Evolutionary conservation across 2,113 vertebrate species (phyloP), one percentile per base, ranked within the genome.

Genomic region (Sebastes fasciatus): DNA sequence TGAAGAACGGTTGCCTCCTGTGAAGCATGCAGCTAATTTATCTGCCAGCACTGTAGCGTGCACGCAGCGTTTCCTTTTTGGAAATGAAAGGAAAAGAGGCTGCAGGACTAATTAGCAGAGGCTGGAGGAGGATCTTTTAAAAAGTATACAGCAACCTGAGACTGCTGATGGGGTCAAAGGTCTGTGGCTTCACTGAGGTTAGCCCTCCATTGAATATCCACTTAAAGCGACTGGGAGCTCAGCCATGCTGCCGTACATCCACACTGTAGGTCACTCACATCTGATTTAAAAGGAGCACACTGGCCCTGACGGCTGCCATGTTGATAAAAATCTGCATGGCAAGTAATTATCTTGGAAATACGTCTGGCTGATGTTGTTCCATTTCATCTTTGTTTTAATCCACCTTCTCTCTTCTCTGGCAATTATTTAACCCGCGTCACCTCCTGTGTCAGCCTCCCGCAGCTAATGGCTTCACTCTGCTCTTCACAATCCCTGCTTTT

Each of bases 1-100:
- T 69, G 63, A 87, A 90, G 90, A 88, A 80, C 45, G 16, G 66
- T 84, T 84, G 75, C 90, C 79, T 91, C 81, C 84, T 91, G 81
- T 90, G 88, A 92, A 91, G 89, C 87, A 72, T 70, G 63, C 81
- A 84, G 86, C 86, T 90, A 85, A 91, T 89, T 93, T 89, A 91
- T 92, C 90, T 90, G 88, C 82, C 88, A 79, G 74, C 76, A 52
- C 77, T 58, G 77, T 84, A 58, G 84, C 73, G 8, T 21, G 58
- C 72, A 71, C 17, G 12, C 83, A 58, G 77, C 26, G 23, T 83
- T 91, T 91, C 74, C 82, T 82, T 87, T 89, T 91, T 92, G 66
- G 73, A 89, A 92, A 90, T 90, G 84, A 94, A 90, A 88, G 84
- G 63, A 49, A 89, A 86, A 75, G 76, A 85, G 83, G 82, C 83